phyloP scores from a whole-genome alignment of 2,113 vertebrate genomes.

The Brienomyrus brachyistius region DNA sequence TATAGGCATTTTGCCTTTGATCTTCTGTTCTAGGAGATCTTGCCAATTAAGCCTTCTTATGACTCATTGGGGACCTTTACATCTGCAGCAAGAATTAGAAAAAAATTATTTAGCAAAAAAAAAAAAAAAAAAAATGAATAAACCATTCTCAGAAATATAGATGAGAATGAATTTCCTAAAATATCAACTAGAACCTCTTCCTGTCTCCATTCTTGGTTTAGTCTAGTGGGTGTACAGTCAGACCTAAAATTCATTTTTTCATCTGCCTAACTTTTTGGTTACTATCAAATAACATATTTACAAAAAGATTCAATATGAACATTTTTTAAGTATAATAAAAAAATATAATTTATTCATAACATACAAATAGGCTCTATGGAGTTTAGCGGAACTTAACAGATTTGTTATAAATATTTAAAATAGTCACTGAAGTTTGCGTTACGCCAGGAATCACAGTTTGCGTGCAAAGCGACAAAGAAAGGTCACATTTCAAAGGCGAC shows the following conservation, averaged over 20 bases:
- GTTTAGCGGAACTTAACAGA: neutral
- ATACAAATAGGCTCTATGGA: neutral
- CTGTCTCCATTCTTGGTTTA: neutral
- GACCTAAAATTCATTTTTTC: neutral
- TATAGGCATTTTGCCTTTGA: slow-evolving; percentile 17
- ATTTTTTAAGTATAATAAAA: neutral
- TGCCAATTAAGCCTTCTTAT: slow-evolving; percentile 22
- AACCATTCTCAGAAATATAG: neutral
- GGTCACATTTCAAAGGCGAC: neutral
- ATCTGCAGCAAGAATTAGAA: slow-evolving; percentile 15
- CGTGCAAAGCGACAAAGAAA: neutral
- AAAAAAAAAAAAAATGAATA: neutral
- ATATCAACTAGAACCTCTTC: neutral
- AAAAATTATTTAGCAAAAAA: slow-evolving; percentile 18
- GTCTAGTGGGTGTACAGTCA: neutral
- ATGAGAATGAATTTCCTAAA: neutral
- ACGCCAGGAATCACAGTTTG: neutral
- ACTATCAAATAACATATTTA: neutral
- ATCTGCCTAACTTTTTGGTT: neutral
- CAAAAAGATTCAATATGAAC: neutral
- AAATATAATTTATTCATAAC: neutral
- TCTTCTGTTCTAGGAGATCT: neutral
- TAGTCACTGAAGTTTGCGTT: neutral
- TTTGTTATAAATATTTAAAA: neutral
- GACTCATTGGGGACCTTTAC: slow-evolving; percentile 17